Conservation (phyloP, 2,888 invertebrate species). For the Lycocerus yunnanus region DNA sequence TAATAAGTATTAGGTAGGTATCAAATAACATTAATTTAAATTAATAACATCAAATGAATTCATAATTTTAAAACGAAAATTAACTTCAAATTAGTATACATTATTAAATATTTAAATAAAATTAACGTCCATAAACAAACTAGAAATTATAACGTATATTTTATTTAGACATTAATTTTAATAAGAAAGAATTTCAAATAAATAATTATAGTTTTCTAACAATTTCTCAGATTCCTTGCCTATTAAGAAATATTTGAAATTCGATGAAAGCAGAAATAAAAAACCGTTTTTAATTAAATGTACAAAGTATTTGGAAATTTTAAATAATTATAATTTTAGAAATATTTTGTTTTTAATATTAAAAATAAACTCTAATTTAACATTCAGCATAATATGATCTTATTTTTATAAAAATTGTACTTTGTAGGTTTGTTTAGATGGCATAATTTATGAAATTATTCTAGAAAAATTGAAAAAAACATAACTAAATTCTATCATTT, state of each 20-base stretch:
- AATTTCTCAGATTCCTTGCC: not conserved
- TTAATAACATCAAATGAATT: not conserved
- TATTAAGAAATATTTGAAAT: not conserved
- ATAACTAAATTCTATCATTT: too few relatives aligned
- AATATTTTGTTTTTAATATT: too few relatives aligned
- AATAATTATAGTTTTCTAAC: not conserved
- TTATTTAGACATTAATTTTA: not conserved
- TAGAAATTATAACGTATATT: not conserved
- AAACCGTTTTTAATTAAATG: not conserved
- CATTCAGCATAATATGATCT: too few relatives aligned
- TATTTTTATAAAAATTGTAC: too few relatives aligned
- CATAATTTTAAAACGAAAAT: not conserved
- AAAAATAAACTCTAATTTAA: too few relatives aligned
- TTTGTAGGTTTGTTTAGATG: too few relatives aligned
- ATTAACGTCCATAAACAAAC: not conserved
- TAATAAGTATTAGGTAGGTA: not conserved
- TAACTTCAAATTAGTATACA: not conserved
- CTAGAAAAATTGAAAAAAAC: too few relatives aligned
- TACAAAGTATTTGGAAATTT: not conserved
- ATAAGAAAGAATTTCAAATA: not conserved
- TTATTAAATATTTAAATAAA: not conserved
- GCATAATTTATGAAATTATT: too few relatives aligned
- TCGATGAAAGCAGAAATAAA: not conserved
- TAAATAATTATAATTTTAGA: too few relatives aligned
- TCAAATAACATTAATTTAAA: not conserved